Evolutionary conservation across 2,113 vertebrate species (phyloP), one percentile per base, ranked within the genome.

Genomic region (Oncorhynchus nerka): DNA sequence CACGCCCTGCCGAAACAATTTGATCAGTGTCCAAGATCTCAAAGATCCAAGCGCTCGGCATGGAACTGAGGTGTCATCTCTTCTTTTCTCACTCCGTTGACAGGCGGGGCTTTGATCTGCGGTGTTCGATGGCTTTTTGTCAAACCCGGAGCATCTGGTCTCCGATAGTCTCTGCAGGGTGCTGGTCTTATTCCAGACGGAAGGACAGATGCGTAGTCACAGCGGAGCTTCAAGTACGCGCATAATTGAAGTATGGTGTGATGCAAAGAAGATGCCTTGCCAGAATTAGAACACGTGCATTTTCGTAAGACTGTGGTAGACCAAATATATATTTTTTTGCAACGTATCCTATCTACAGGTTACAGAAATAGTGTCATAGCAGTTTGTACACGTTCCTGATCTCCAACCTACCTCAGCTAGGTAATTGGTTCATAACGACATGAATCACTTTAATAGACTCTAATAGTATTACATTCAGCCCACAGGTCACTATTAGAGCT

Each of bases 31-130:
- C 83, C 88, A 90, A 69, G 74, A 67, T 69, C 69, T 73, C 78
- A 39, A 73, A 90, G 74, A 68, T 71, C 73, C 76, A 78, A 49
- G 76, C 19, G 57, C 62, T 4, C 64, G 9, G 66, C 68, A 45
- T 45, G 55, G 71, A 39, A 70, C 68, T 8, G 78, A 85, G 78
- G 83, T 78, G 84, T 85, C 90, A 78, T 80, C 74, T 82, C 80
- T 22, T 45, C 15, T 55, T 19, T 5, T 84, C 82, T 87, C 77
- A 82, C 82, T 73, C 62, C 0, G 55, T 74, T 86, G 84, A 79
- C 79, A 79, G 51, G 61, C 2, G n/a, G 82, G 67, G 74, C 86
- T 91, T 84, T 93, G 89, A 92, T 93, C 79, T 84, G 70, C 74
- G 81, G 62, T 62, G 28, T 74, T 78, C 64, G 39, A 28, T 76